Evolutionary conservation across 2,888 invertebrate species (phyloP).

Genomic region (Eretmocerus hayati): DNA sequence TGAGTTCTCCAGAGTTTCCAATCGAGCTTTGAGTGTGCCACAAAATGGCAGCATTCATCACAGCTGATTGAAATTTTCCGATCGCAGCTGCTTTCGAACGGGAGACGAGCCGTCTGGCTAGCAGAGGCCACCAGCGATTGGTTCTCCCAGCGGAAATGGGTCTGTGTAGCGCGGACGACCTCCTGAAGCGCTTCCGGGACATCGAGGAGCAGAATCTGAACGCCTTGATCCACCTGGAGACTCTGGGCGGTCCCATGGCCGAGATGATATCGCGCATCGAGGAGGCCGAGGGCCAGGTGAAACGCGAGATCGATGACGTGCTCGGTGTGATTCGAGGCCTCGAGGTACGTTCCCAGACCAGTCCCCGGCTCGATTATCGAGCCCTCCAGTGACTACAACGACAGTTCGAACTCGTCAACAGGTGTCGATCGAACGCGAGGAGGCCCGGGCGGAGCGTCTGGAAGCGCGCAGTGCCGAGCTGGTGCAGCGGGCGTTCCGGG

Average conservation of each 20-base stretch:
- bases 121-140: too few relatives aligned
- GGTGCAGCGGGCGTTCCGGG: slow-evolving; percentile 53
- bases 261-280: slow-evolving; percentile 49
- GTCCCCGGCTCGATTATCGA: too few relatives aligned
- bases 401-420: too few relatives aligned
- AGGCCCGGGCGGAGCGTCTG: slow-evolving; percentile 47
- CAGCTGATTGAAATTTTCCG: background rate
- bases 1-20: too few relatives aligned
- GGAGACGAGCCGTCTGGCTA: slow-evolving; percentile 42
- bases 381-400: too few relatives aligned
- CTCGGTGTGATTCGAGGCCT: slow-evolving; percentile 45
- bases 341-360: slow-evolving; percentile 39
- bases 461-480: slow-evolving; percentile 52
- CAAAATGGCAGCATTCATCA: too few relatives aligned
- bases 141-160: slow-evolving; percentile 52
- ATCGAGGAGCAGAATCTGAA: slow-evolving; percentile 60
- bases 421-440: slow-evolving; percentile 11
- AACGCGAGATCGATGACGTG: slow-evolving; percentile 43
- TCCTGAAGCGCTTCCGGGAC: slow-evolving; percentile 53
- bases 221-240: slow-evolving; percentile 56
- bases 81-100: slow-evolving; percentile 46
- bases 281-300: slow-evolving; percentile 46
- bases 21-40: too few relatives aligned
- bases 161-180: slow-evolving; percentile 52
- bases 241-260: slow-evolving; percentile 51